phyloP scores from a whole-genome alignment of 2,797 vertebrate genomes.

The Setipinna tenuifilis region DNA sequence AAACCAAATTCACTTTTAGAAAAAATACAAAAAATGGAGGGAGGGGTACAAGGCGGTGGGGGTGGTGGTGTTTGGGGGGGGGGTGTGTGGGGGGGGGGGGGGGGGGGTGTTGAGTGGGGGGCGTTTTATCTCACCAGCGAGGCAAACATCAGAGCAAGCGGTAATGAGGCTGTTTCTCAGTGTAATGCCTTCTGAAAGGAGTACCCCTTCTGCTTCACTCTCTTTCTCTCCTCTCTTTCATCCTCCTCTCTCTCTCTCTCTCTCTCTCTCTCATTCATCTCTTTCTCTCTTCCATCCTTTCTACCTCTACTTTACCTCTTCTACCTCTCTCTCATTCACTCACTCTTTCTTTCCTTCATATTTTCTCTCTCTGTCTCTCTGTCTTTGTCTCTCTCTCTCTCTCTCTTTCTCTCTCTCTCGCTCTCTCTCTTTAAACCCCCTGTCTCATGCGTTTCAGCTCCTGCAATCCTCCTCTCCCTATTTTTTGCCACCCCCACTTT shows the following conservation, averaged over 20 bases:
- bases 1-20: slow-evolving; percentile 76
- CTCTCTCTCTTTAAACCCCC: neutral
- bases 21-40: slow-evolving; percentile 34
- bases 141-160: slow-evolving; percentile 56
- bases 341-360: too few species aligned
- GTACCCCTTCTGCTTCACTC: neutral
- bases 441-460: neutral
- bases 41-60: slow-evolving; percentile 8
- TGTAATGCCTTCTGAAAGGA: slow-evolving; percentile 54
- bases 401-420: too few species aligned
- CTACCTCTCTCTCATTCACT: too few species aligned
- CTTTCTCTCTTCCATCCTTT: too few species aligned
- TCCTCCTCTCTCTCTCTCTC: neutral
- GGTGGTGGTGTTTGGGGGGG: neutral
- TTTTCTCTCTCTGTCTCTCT: too few species aligned
- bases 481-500: neutral
- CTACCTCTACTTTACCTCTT: too few species aligned
- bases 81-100: too few species aligned
- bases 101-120: neutral
- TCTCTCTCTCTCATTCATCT: neutral
- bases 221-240: neutral
- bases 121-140: slow-evolving; percentile 50
- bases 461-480: neutral
- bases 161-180: slow-evolving; percentile 57
- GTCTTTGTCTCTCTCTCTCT: too few species aligned